Evolutionary conservation across 2,797 vertebrate species (phyloP).

Genomic region (Helostoma temminkii): DNA sequence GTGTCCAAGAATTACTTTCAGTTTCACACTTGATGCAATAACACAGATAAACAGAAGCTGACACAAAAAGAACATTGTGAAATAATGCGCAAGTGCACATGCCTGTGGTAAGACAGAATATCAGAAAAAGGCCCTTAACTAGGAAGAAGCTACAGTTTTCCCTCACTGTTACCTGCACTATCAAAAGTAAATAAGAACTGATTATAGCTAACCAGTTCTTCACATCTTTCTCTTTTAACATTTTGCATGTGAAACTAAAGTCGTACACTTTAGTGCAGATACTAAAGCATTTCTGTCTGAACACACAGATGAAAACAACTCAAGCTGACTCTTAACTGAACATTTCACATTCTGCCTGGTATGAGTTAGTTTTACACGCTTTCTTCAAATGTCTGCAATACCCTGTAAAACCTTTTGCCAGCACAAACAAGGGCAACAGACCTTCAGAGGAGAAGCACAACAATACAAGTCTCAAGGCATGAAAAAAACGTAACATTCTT

Average conservation of each 20-base stretch:
- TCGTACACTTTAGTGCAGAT: no score
- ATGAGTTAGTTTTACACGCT: slow-evolving; percentile 14
- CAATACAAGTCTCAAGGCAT: slow-evolving; percentile 4
- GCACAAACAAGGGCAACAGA: slow-evolving; percentile 3
- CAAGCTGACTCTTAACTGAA: not conserved
- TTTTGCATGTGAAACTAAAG: no score
- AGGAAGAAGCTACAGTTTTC: slow-evolving; percentile 30
- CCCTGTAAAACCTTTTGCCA: slow-evolving; percentile 26
- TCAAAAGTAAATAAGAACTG: slow-evolving; percentile 13
- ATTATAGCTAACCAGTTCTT: slow-evolving; percentile 1
- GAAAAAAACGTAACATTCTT: slow-evolving; percentile 45
- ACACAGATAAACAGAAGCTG: not conserved
- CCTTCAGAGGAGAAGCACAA: slow-evolving; percentile 1
- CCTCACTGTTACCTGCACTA: not conserved
- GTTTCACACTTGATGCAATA: not conserved
- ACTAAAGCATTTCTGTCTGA: not conserved
- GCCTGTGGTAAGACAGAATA: slow-evolving; percentile 36
- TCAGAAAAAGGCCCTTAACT: slow-evolving; percentile 46
- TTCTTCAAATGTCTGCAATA: slow-evolving; percentile 15
- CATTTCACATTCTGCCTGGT: not conserved
- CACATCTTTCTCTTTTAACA: no score
- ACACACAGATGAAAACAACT: not conserved
- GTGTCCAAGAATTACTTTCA: not conserved
- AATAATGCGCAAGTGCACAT: slow-evolving; percentile 1
- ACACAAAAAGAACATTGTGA: slow-evolving; percentile 10